These are phyloP conservation scores for Miniopterus natalensis DNA, from an alignment of 2,113 vertebrate species.

Conservation along the genomic window DNA sequence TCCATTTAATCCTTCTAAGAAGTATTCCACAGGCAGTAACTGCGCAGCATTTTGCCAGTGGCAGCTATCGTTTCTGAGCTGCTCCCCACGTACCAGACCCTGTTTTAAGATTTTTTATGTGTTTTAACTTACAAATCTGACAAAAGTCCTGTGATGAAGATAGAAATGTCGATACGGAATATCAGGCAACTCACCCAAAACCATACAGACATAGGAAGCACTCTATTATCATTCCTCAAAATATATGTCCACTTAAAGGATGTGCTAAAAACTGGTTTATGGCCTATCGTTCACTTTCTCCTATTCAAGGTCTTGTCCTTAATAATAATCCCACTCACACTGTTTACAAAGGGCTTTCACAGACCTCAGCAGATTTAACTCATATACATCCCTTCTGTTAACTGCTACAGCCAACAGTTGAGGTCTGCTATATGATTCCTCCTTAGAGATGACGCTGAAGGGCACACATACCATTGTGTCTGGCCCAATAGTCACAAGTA, in stretches of 20 bases:
- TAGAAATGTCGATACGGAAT: background rate
- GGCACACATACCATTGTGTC: fast-evolving
- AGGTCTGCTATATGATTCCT: background rate
- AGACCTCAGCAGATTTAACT: background rate
- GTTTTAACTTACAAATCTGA: background rate
- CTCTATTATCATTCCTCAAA: background rate
- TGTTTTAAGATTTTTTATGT: background rate
- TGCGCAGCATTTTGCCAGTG: fast-evolving
- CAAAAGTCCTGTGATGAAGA: background rate
- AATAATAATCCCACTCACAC: background rate
- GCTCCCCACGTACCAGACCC: background rate
- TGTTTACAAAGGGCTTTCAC: background rate
- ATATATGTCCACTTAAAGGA: background rate
- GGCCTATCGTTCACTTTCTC: background rate
- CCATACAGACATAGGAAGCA: background rate
- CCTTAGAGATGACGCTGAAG: background rate
- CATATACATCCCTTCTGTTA: background rate
- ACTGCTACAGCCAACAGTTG: background rate
- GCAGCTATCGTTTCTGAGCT: background rate
- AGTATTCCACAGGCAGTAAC: fast-evolving
- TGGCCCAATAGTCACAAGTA: background rate
- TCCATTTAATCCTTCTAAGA: background rate
- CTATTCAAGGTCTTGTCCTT: background rate
- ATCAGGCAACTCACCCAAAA: background rate
- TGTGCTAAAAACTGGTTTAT: background rate